These are phyloP conservation scores for Neopelma chrysocephalum DNA, from an alignment of 2,797 vertebrate species.

Conservation along the genomic window DNA sequence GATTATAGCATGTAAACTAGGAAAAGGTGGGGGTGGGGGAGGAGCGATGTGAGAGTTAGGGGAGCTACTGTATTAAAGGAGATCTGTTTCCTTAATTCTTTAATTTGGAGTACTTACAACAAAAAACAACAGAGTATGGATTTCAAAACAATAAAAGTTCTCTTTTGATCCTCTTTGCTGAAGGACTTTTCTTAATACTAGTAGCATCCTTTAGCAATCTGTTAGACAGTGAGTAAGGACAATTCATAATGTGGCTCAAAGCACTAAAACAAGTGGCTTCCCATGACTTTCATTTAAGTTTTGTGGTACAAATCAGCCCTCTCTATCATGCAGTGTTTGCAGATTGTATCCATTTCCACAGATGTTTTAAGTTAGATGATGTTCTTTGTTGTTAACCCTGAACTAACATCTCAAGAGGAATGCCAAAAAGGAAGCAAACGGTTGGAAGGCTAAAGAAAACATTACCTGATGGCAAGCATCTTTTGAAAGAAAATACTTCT, in stretches of 20 bases:
- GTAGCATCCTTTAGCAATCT: not conserved
- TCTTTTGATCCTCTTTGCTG: not conserved
- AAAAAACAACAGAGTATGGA: not conserved
- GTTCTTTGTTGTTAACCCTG: not conserved
- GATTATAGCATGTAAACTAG: not conserved
- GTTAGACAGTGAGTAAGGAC: not conserved
- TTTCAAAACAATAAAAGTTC: not conserved
- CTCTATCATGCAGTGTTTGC: not conserved
- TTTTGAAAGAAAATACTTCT: not conserved
- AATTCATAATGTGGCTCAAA: not conserved
- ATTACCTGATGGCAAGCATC: not conserved
- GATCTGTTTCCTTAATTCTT: not conserved
- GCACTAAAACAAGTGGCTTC: not conserved
- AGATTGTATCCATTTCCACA: not conserved
- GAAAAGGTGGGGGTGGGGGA: not conserved
- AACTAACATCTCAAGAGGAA: not conserved
- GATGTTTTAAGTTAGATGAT: slow-evolving; percentile 6
- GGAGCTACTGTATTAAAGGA: not conserved
- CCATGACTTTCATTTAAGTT: not conserved
- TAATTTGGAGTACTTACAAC: not conserved
- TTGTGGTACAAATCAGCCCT: not conserved
- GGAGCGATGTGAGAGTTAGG: not conserved
- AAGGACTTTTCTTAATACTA: not conserved
- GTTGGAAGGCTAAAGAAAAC: not conserved
- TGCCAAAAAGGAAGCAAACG: not conserved